Base-by-base conservation (phyloP, 2,888 invertebrate species). In the Hartigia nigra region DNA sequence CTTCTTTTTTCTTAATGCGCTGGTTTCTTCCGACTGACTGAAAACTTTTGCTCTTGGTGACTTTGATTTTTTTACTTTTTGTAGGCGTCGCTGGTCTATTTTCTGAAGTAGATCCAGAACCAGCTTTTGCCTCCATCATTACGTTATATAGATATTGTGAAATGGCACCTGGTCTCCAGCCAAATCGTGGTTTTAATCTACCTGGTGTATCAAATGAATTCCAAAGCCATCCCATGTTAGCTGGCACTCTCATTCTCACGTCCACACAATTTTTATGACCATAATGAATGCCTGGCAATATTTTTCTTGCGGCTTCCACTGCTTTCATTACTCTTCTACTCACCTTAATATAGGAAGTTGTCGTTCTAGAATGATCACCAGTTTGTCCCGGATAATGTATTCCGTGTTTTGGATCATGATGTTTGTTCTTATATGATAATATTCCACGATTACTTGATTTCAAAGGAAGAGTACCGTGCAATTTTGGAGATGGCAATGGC, bases 171-270 rank as follows among this genome's bases (percentile, higher is more conserved):
- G 88, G 88, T 80, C 84, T 87, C 88, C 88, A 88, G 12, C 87
- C 87, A 4, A 87, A 80, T 23, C 80, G 82, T 1, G 85, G 82
- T 80, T 84, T 87, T 11, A 82, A 55, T 4, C 80, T 83, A 4
- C 87, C 85, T 12, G 84, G 83, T 31, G 82, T 80, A 3, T 86
- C 81, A 23, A 77, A 81, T 32, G 82, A 84, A 75, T 88, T 87
- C 87, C 87, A 88, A 11, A 87, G 76, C 86, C 86, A 86, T 2
- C 88, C 87, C 88, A 88, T 88, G 35, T 88, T 88, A 12, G 85
- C 82, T 4, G 88, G 88, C 11, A 88, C 87, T 37, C 87, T 79
- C 80, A 85, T 78, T 74, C 84, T 82, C 4, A 84, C 39, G 32
- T 87, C 85, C 12, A 86, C 32, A 78, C 88, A 88, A 78, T 86